Conservation (phyloP, 2,888 invertebrate genomes). For the Nomada fucata region DNA sequence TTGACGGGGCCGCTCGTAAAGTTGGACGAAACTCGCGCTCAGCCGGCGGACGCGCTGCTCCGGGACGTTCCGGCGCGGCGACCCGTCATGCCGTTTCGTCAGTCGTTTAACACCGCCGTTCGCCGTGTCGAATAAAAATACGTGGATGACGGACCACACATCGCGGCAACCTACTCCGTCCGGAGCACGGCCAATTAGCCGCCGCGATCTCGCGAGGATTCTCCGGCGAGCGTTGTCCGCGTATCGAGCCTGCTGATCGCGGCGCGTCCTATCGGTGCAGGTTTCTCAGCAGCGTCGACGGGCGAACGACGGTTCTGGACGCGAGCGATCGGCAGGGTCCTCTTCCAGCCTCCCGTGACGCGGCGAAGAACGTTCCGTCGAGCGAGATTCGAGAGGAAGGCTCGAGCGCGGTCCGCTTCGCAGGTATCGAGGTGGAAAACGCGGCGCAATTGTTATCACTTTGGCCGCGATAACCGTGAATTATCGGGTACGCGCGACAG, state of each 20-base stretch:
- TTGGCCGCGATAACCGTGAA: constrained; percentile 32
- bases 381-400: constrained; percentile 56
- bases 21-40: constrained; percentile 39
- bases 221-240: constrained; percentile 3
- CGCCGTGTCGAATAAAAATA: constrained; percentile 81
- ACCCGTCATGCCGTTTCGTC: constrained; percentile 80
- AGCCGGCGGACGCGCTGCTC: constrained; percentile 29
- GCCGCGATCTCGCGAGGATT: constrained; percentile 30
- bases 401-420: constrained; percentile 1
- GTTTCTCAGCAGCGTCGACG: too few species aligned
- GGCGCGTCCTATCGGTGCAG: not conserved
- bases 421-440: constrained; percentile 14
- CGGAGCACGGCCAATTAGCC: constrained; percentile 55
- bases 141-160: constrained; percentile 80
- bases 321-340: too few species aligned
- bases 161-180: constrained; percentile 39
- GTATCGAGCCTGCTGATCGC: constrained; percentile 1
- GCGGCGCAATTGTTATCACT: constrained; percentile 35
- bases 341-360: not conserved
- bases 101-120: constrained; percentile 82
- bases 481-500: not conserved
- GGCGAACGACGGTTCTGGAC: too few species aligned
- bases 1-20: constrained; percentile 68
- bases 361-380: constrained; percentile 35
- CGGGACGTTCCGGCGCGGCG: constrained; percentile 28